Conservation (phyloP, 2,113 vertebrate species). For the Orientallactaga bullata region DNA sequence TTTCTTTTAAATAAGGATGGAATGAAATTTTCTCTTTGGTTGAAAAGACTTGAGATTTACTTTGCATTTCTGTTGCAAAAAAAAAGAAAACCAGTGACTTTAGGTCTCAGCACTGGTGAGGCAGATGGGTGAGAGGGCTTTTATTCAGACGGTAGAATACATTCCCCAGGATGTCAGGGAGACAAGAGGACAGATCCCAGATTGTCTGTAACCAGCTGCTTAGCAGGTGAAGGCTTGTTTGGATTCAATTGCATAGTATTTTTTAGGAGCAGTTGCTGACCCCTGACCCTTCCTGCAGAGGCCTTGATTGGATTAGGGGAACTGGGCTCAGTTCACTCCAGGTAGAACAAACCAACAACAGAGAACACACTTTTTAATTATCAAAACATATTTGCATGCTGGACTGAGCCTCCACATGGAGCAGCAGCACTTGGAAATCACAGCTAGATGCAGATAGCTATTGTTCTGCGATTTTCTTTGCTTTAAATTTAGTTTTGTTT, state of each 20-base stretch:
- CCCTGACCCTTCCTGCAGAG: conserved; percentile 89
- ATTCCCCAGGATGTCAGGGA: conserved; percentile 83
- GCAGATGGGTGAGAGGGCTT: conserved; percentile 45
- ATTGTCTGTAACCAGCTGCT: conserved; percentile 85
- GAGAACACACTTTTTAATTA: conserved; percentile 94
- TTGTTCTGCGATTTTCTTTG: conserved; percentile 50
- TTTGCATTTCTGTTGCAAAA: conserved; percentile 55
- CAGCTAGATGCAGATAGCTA: conserved; percentile 30
- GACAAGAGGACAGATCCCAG: conserved; percentile 80
- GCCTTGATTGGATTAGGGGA: conserved; percentile 92
- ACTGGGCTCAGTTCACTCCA: conserved; percentile 88
- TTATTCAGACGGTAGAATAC: conserved; percentile 75
- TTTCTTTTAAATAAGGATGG: conserved; percentile 14
- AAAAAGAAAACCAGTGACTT: conserved; percentile 31
- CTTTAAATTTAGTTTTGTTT: not conserved
- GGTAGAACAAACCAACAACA: conserved; percentile 90
- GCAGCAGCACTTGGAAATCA: conserved; percentile 79
- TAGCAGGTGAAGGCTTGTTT: conserved; percentile 84
- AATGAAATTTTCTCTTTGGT: not conserved
- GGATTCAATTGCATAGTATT: conserved; percentile 87
- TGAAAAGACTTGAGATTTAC: not conserved
- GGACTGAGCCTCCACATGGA: conserved; percentile 85
- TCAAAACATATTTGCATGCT: conserved; percentile 89
- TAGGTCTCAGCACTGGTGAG: conserved; percentile 66
- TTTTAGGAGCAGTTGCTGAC: conserved; percentile 91